Evolutionary conservation across 1,140 invertebrate species (phyloP).

Genomic region (Drosophila sp.): DNA sequence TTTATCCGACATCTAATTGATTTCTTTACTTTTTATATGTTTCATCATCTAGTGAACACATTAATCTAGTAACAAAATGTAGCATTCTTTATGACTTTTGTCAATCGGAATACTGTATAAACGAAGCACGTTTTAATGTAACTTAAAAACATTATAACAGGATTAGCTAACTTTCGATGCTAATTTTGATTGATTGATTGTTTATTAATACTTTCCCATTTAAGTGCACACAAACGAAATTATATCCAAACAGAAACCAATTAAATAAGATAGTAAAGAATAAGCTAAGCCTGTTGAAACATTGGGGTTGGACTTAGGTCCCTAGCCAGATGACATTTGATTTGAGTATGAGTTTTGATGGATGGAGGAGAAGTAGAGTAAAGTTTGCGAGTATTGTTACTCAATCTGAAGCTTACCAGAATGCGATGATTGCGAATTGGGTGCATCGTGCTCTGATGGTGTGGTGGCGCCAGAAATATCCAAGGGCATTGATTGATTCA

Average conservation of each 20-base stretch:
- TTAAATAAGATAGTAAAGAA: slow-evolving; percentile 23
- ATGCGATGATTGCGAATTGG: slow-evolving; percentile 81
- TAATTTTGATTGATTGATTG: too few relatives aligned
- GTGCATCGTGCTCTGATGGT: slow-evolving; percentile 81
- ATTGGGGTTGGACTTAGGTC: slow-evolving; percentile 6
- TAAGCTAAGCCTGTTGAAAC: not conserved
- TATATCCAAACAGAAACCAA: slow-evolving; percentile 15
- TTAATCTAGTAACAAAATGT: too few relatives aligned
- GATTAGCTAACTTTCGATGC: too few relatives aligned
- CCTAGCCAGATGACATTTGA: slow-evolving; percentile 34
- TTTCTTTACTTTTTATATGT: too few relatives aligned
- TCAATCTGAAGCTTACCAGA: slow-evolving; percentile 67
- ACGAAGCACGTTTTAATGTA: too few relatives aligned
- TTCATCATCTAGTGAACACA: too few relatives aligned
- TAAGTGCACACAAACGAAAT: slow-evolving; percentile 15
- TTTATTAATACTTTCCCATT: not conserved
- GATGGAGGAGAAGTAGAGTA: slow-evolving; percentile 17
- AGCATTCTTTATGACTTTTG: too few relatives aligned
- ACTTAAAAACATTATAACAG: too few relatives aligned
- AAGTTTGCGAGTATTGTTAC: slow-evolving; percentile 15
- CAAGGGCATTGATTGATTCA: slow-evolving; percentile 80
- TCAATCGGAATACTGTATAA: too few relatives aligned
- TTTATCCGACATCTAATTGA: too few relatives aligned
- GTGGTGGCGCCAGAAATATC: slow-evolving; percentile 82
- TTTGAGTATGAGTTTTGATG: slow-evolving; percentile 43